A percentile compares a stretch with the other conserved stretches of the same genome.
Evolutionary conservation across 2,888 invertebrate species (phyloP).

Genomic region (Meandrusa payeni): DNA sequence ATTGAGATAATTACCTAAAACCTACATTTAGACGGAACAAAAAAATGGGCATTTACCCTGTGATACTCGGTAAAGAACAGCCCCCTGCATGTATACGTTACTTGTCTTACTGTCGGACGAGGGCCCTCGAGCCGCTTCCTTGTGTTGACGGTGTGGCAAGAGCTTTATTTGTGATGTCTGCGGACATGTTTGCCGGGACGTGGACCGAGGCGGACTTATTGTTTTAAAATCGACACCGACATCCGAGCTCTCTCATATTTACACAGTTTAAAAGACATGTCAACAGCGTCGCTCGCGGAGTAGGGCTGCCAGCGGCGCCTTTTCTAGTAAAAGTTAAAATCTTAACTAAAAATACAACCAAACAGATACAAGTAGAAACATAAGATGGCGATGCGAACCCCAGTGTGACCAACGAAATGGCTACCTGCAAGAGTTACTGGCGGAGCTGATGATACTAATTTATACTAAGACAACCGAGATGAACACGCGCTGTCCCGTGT

Average conservation of each 20-base stretch:
- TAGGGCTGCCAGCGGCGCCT: conserved; percentile 47
- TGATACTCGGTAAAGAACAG: background rate
- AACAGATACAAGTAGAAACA: no score
- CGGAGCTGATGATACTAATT: no score
- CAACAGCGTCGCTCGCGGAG: conserved; percentile 38
- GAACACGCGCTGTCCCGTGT: no score
- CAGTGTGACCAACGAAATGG: no score
- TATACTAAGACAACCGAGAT: no score
- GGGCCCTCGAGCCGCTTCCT: conserved; percentile 6
- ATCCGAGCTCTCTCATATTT: conserved; percentile 57
- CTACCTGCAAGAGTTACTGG: no score
- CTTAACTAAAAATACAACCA: no score
- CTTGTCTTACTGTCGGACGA: conserved; percentile 12
- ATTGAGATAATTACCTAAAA: no score
- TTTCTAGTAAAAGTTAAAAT: no score
- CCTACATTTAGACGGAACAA: no score
- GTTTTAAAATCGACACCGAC: conserved; percentile 45
- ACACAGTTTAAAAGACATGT: conserved; percentile 70
- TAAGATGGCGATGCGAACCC: no score
- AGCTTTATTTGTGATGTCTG: conserved; percentile 19
- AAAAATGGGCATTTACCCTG: no score
- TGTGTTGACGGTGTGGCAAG: conserved; percentile 9
- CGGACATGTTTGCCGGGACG: conserved; percentile 41
- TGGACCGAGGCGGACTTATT: conserved; percentile 32
- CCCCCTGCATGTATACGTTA: background rate